Evolutionary conservation across 2,888 invertebrate genomes (phyloP).

Genomic region (Coleophora deauratella): DNA sequence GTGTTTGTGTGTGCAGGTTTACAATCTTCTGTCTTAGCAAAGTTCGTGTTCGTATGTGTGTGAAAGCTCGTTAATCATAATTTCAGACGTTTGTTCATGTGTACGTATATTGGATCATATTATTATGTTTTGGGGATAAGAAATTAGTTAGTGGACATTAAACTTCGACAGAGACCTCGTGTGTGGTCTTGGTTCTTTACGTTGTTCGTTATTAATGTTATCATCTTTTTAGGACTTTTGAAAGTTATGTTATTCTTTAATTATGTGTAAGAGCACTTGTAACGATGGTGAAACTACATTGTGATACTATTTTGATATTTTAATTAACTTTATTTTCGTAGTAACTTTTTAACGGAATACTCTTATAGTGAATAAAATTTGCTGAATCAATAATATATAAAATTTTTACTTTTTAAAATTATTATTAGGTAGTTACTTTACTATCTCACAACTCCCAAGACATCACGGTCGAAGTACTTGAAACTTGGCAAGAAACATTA

Average conservation of each 20-base stretch:
- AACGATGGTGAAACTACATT: no score
- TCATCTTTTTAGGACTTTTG: no score
- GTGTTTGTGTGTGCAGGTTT: conserved; percentile 28
- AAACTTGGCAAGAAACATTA: conserved; percentile 71
- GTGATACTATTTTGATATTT: no score
- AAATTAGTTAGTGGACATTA: conserved; percentile 76
- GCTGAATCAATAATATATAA: no score
- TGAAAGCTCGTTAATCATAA: conserved; percentile 73
- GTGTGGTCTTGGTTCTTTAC: conserved; percentile 29
- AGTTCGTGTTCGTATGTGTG: conserved; percentile 36
- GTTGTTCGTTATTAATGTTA: no score
- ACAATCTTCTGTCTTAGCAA: conserved; percentile 1
- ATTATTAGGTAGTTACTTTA: no score
- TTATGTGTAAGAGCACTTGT: no score
- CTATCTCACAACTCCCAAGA: conserved; percentile 39
- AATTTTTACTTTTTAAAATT: not conserved
- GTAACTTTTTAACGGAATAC: no score
- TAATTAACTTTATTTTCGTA: no score
- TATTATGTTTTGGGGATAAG: conserved; percentile 75
- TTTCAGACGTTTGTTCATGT: conserved; percentile 73
- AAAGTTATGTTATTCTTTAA: no score
- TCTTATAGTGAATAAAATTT: no score
- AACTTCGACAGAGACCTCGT: conserved; percentile 42
- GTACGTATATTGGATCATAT: conserved; percentile 59
- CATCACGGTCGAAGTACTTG: conserved; percentile 20